Evolutionary conservation across 2,113 vertebrate species (phyloP).

Genomic region (Pholis gunnellus): DNA sequence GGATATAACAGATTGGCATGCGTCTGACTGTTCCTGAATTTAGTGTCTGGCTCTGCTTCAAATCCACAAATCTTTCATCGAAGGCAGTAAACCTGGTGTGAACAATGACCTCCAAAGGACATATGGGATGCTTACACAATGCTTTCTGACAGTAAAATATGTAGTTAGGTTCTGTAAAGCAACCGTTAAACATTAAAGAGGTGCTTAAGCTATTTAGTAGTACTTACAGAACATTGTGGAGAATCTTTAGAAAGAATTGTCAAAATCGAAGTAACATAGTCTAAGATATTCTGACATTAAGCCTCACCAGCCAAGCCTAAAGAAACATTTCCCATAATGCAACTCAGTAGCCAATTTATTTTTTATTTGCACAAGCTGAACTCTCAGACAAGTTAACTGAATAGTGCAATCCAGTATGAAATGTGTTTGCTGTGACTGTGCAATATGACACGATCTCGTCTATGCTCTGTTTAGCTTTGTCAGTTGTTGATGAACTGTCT

Average conservation of each 20-base stretch:
- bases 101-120: constrained; percentile 46
- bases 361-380: background rate
- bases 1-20: constrained; percentile 33
- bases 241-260: background rate
- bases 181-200: constrained; percentile 22
- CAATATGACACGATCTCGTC: background rate
- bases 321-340: background rate
- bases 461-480: background rate
- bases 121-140: constrained; percentile 13
- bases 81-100: constrained; percentile 48
- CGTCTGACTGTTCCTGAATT: constrained; percentile 36
- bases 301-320: background rate
- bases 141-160: constrained; percentile 31
- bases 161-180: constrained; percentile 13
- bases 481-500: background rate
- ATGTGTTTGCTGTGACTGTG: background rate
- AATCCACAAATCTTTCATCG: constrained; percentile 48
- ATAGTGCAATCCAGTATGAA: background rate
- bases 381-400: background rate
- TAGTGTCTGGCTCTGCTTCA: constrained; percentile 35
- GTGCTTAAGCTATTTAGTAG: background rate
- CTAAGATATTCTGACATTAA: background rate
- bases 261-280: background rate
- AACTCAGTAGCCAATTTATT: background rate
- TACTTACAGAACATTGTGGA: background rate